Evolutionary conservation across 1,140 invertebrate species (phyloP).

Genomic region (Drosophila leontia): DNA sequence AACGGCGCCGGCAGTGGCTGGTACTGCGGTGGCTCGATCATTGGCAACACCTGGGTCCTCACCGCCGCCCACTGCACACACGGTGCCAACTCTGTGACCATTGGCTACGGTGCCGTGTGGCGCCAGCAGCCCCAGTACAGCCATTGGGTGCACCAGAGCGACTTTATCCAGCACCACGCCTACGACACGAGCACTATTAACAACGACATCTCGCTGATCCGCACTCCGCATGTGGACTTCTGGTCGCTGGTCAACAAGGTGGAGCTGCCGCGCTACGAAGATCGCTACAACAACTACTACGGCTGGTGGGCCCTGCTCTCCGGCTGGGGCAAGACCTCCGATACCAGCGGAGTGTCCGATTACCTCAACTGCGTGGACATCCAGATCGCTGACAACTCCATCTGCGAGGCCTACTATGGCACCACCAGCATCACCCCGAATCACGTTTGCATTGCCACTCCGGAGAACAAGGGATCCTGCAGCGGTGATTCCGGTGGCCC

Average conservation of each 20-base stretch:
- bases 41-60: conserved; percentile 86
- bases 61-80: conserved; percentile 75
- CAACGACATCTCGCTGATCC: conserved; percentile 52
- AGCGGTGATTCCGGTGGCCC: conserved; percentile 86
- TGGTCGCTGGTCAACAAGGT: conserved; percentile 50
- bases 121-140: conserved; percentile 30
- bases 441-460: conserved; percentile 57
- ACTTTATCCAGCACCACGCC: conserved; percentile 25
- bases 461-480: conserved; percentile 57
- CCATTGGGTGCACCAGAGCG: conserved; percentile 16
- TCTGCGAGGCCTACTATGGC: conserved; percentile 36
- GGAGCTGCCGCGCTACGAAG: conserved; percentile 41
- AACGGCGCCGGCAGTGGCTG: conserved; percentile 85
- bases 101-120: conserved; percentile 32
- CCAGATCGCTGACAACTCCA: conserved; percentile 30
- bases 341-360: conserved; percentile 5
- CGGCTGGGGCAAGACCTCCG: conserved; percentile 50
- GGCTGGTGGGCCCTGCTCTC: conserved; percentile 50
- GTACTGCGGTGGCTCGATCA: conserved; percentile 87
- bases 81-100: conserved; percentile 40
- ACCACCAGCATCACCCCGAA: conserved; percentile 34
- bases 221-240: conserved; percentile 41
- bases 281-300: conserved; percentile 36
- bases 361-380: conserved; percentile 48
- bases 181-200: conserved; percentile 19